Evolutionary conservation across 2,113 vertebrate genomes (phyloP).

Genomic region (Oostethus manadensis): DNA sequence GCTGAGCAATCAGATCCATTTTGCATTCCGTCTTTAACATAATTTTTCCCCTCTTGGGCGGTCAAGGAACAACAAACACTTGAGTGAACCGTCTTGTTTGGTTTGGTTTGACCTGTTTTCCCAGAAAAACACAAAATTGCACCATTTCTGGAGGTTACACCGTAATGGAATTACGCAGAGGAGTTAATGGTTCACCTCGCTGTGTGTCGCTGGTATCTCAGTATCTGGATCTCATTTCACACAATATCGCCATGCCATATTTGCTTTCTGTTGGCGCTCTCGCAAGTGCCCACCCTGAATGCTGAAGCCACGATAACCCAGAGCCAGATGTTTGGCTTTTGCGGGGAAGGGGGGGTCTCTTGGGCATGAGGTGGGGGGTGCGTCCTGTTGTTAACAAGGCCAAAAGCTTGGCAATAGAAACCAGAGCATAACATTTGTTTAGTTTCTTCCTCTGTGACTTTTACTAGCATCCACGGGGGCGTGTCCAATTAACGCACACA

Average conservation of each 20-base stretch:
- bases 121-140: too few species aligned
- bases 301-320: constrained; percentile 36
- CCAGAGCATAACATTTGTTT: constrained; percentile 41
- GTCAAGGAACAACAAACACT: too few species aligned
- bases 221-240: constrained; percentile 8
- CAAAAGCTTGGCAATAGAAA: constrained; percentile 57
- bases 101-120: too few species aligned
- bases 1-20: too few species aligned
- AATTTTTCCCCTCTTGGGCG: too few species aligned
- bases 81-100: too few species aligned
- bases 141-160: background rate
- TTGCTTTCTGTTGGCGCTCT: constrained; percentile 10
- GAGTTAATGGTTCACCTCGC: constrained; percentile 18
- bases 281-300: constrained; percentile 43
- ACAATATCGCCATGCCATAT: constrained; percentile 1
- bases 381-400: constrained; percentile 63
- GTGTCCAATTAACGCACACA: constrained; percentile 40
- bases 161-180: constrained; percentile 1
- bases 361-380: constrained; percentile 49
- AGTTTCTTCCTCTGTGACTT: constrained; percentile 23
- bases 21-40: too few species aligned
- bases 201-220: constrained; percentile 4
- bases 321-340: constrained; percentile 47
- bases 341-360: constrained; percentile 8
- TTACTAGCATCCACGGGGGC: constrained; percentile 58